These are phyloP conservation scores for Chloroclysta siterata DNA, from an alignment of 2,888 invertebrate genomes.

Conservation along the genomic window DNA sequence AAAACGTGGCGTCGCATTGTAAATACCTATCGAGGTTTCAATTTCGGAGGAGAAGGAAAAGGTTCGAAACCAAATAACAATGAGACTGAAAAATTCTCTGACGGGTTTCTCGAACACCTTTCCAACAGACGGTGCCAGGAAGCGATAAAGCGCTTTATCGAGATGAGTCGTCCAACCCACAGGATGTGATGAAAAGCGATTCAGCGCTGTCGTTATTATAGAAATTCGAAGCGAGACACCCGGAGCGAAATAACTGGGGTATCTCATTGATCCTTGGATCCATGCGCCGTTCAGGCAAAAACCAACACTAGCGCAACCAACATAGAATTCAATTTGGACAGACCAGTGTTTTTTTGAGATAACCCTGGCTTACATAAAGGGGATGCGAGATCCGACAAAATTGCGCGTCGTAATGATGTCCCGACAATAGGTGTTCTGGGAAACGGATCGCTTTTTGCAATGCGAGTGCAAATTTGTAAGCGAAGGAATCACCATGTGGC, in stretches of 20 bases:
- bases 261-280: constrained; percentile 68
- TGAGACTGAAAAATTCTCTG: constrained; percentile 69
- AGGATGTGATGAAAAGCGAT: constrained; percentile 48
- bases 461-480: constrained; percentile 74
- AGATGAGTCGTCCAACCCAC: constrained; percentile 25
- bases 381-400: constrained; percentile 76
- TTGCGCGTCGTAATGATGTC: constrained; percentile 75
- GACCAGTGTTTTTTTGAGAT: constrained; percentile 55
- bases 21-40: constrained; percentile 68
- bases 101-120: constrained; percentile 61
- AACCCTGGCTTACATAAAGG: constrained; percentile 79
- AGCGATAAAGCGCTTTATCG: constrained; percentile 60
- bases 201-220: constrained; percentile 56
- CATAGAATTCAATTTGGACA: constrained; percentile 44
- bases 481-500: constrained; percentile 65
- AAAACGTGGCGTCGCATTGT: constrained; percentile 61
- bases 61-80: constrained; percentile 60
- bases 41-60: constrained; percentile 58
- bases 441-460: constrained; percentile 73
- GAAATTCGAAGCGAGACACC: constrained; percentile 62
- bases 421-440: constrained; percentile 79
- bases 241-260: constrained; percentile 75
- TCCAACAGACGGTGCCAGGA: constrained; percentile 42
- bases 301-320: not conserved
- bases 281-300: constrained; percentile 39